These are phyloP conservation scores for Bucco capensis DNA, from an alignment of 2,113 vertebrate genomes.

Conservation along the genomic window DNA sequence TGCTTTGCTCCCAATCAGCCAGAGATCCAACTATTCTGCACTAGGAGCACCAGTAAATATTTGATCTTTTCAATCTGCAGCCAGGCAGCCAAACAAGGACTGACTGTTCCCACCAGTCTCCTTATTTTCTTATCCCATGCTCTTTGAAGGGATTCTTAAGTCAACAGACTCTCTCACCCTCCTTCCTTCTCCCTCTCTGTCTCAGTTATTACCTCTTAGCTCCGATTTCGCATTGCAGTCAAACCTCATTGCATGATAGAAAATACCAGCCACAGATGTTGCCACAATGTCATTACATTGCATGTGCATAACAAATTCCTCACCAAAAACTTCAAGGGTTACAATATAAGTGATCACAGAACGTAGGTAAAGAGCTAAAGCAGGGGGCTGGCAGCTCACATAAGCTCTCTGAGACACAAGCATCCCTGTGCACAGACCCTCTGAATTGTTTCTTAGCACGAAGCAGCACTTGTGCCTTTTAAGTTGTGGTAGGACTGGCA, in stretches of 20 bases:
- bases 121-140: constrained; percentile 52
- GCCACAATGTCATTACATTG: neutral
- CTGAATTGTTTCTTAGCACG: neutral
- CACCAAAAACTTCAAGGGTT: neutral
- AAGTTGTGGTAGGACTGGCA: neutral
- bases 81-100: constrained; percentile 39
- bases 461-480: neutral
- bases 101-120: constrained; percentile 12
- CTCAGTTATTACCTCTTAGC: neutral
- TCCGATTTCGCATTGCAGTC: neutral
- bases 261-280: neutral
- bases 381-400: neutral
- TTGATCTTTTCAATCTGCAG: constrained; percentile 42
- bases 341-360: neutral
- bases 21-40: constrained; percentile 24
- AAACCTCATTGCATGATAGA: neutral
- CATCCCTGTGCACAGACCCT: neutral
- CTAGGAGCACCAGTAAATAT: constrained; percentile 49
- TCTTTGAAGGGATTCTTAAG: constrained; percentile 34
- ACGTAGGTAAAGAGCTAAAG: neutral
- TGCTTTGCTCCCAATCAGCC: constrained; percentile 23
- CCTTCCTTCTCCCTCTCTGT: neutral
- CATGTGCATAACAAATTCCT: neutral
- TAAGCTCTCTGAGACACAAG: neutral
- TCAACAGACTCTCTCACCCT: neutral